These are phyloP conservation scores for Nephrotoma guestfalica DNA, from an alignment of 2,888 invertebrate species.

Conservation along the genomic window DNA sequence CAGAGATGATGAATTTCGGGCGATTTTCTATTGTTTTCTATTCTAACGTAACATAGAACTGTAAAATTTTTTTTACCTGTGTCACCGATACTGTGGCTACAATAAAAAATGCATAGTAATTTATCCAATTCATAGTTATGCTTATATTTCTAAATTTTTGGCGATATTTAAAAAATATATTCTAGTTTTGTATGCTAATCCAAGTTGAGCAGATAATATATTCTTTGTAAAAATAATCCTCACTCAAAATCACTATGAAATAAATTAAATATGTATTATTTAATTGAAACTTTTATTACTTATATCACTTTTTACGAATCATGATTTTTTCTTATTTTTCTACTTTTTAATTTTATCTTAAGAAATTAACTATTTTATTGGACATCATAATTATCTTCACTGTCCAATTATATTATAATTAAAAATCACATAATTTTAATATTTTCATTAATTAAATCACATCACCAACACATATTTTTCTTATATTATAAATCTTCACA, in stretches of 20 bases:
- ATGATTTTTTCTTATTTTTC: neutral
- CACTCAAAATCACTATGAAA: neutral
- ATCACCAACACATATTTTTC: neutral
- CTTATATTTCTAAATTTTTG: neutral
- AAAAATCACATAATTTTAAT: neutral
- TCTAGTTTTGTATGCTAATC: neutral
- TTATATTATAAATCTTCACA: neutral
- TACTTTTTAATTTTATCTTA: neutral
- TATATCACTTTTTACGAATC: slow-evolving; percentile 4
- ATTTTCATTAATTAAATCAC: neutral
- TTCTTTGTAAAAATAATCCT: neutral
- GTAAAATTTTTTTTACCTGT: neutral
- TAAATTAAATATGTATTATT: neutral
- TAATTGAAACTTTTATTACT: neutral
- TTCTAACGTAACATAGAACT: neutral
- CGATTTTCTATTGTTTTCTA: neutral
- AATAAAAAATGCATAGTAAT: neutral
- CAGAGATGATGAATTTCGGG: neutral
- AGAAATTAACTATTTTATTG: neutral
- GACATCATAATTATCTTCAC: neutral
- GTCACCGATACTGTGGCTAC: neutral
- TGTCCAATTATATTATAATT: neutral
- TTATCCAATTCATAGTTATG: slow-evolving; percentile 4
- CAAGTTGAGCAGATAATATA: neutral
- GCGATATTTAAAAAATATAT: neutral